Evolutionary conservation across 2,888 invertebrate genomes (phyloP), one percentile per base, ranked within the genome.

Genomic region (Lasioglossum villosulum): DNA sequence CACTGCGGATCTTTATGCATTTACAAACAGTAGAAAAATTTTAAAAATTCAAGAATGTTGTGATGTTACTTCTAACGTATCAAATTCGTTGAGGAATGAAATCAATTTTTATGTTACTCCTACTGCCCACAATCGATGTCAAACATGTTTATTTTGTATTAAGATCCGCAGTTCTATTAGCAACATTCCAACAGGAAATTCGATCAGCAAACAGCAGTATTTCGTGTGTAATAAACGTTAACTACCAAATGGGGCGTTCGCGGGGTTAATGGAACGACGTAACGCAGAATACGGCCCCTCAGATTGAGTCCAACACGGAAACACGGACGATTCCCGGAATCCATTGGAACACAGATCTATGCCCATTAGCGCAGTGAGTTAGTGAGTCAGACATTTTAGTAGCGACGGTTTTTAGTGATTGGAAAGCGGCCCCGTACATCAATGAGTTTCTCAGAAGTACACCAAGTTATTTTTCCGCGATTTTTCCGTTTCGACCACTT

Each of bases 371-470:
- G 34, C 48, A 42, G 30, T 34, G 66, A 45, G 80, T 85, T 82
- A 86, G 80, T 73, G 45, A 80, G 75, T 66, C 48, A 39, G 45
- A 78, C 37, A 52, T 71, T 80, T 82, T 84, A 84, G 83, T 39
- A 30, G 78, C 45, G 5, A 74, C 75, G 37, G 37, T 66, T 77
- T 75, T 66, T 75, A 71, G 48, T 77, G 10, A 85, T n/a, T 16
- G 66, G 56, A 66, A 72, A 84, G 75, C 59, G 48, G 34, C 23
- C 19, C 16, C 30, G 45, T 19, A 45, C 56, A 66, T 75, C 34
- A 19, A 37, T 52, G 30, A 48, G 52, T 86, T 81, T 79, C 79
- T 75, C 73, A 56, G 27, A 76, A 86, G 76, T 81, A 79, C 73
- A 71, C 39, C 68, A 78, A 80, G 80, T 82, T 42, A 39, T 56